A percentile compares a stretch with the other conserved stretches of the same genome.
phyloP scores from a whole-genome alignment of 2,797 vertebrate genomes.

The Sebastes umbrosus region DNA sequence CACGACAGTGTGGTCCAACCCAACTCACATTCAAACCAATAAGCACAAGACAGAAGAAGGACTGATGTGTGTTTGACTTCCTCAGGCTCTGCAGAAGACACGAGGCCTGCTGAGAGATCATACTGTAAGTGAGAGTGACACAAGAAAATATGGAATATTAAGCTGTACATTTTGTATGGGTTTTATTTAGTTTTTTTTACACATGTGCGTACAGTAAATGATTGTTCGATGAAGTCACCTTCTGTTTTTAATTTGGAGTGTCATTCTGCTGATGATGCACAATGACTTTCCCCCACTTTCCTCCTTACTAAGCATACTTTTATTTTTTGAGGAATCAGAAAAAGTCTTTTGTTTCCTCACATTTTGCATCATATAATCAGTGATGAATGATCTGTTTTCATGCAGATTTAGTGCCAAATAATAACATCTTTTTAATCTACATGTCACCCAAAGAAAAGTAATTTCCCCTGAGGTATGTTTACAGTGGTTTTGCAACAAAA shows the following conservation, averaged over 20 bases:
- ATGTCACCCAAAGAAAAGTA: constrained; percentile 2
- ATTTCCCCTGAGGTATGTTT: constrained; percentile 14
- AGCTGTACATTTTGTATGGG: constrained; percentile 64
- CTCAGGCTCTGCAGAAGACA: constrained; percentile 1
- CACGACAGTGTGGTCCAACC: constrained; percentile 27
- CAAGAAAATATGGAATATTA: constrained; percentile 33
- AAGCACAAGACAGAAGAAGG: constrained; percentile 70
- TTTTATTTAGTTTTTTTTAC: constrained; percentile 66
- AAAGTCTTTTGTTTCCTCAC: not conserved
- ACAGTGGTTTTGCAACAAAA: not conserved
- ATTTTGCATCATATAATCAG: not conserved
- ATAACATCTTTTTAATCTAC: constrained; percentile 16
- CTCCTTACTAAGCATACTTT: constrained; percentile 5
- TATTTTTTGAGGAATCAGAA: not conserved
- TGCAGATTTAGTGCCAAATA: constrained; percentile 66
- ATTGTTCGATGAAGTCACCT: constrained; percentile 38
- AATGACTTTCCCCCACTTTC: not conserved
- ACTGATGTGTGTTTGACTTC: constrained; percentile 19
- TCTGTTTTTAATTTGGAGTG: constrained; percentile 12
- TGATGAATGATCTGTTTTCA: not conserved
- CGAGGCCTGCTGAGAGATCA: not conserved
- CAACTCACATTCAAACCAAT: constrained; percentile 36
- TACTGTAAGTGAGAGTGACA: constrained; percentile 8
- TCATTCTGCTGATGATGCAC: constrained; percentile 19
- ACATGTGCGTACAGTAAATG: constrained; percentile 43